These are phyloP conservation scores for Electrona antarctica DNA, from an alignment of 2,113 vertebrate genomes.

Conservation along the genomic window DNA sequence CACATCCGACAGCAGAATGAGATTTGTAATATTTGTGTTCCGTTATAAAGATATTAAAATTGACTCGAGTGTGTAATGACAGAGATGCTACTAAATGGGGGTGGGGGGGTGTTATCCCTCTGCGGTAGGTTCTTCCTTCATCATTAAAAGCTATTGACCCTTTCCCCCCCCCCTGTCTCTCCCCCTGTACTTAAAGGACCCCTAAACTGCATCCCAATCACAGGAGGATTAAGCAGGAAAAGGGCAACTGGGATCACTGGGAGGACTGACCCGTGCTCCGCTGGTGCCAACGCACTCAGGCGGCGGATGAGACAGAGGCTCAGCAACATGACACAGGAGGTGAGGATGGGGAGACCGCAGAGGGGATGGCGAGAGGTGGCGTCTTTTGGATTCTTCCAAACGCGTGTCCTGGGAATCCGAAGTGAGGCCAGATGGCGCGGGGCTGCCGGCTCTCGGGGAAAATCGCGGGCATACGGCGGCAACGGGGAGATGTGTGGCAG, in stretches of 20 bases:
- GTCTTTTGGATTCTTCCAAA: constrained; percentile 73
- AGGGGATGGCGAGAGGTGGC: constrained; percentile 68
- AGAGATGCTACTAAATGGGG: not conserved
- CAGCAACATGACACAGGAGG: constrained; percentile 61
- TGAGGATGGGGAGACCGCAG: constrained; percentile 49
- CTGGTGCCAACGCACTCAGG: no score
- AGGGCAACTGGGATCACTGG: constrained; percentile 74
- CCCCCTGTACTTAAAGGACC: constrained; percentile 60
- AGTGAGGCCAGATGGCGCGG: constrained; percentile 80
- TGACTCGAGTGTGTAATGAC: not conserved
- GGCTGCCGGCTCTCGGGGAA: constrained; percentile 70
- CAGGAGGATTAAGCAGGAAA: constrained; percentile 69
- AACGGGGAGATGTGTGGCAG: constrained; percentile 65
- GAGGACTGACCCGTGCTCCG: constrained; percentile 15
- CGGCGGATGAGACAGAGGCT: constrained; percentile 63
- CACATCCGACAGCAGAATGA: no score
- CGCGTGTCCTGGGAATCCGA: constrained; percentile 79
- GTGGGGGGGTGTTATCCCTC: constrained; percentile 24
- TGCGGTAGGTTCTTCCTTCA: constrained; percentile 58
- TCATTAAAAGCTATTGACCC: constrained; percentile 63
- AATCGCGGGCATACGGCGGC: constrained; percentile 72
- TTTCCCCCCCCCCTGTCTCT: constrained; percentile 15
- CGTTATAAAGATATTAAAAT: no score
- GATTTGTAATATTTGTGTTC: no score
- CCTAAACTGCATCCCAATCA: constrained; percentile 63